Evolutionary conservation across 2,113 vertebrate species (phyloP).

Genomic region (Microcebus tavaratra): DNA sequence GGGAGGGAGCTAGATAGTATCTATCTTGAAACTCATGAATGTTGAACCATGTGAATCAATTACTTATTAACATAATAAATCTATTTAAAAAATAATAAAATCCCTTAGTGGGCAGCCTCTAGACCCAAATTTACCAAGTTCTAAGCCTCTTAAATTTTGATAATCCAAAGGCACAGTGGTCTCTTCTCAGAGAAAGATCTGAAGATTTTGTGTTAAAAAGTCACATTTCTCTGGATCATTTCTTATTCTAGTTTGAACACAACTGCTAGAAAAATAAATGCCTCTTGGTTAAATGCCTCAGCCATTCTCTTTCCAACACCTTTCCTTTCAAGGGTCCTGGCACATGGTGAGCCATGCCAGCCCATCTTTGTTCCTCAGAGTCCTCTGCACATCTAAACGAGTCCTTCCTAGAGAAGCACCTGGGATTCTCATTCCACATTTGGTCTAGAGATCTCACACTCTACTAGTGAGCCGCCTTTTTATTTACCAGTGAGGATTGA

Average conservation of each 20-base stretch:
- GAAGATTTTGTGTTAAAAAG: background rate
- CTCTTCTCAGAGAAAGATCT: background rate
- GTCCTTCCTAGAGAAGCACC: background rate
- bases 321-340: background rate
- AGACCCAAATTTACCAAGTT: background rate
- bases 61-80: background rate
- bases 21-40: background rate
- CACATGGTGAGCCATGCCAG: accelerated
- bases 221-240: background rate
- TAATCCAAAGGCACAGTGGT: background rate
- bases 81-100: background rate
- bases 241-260: background rate
- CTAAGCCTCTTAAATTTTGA: background rate
- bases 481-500: background rate
- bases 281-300: background rate
- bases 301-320: background rate
- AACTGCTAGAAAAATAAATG: background rate
- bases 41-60: background rate
- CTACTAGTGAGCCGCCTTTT: background rate
- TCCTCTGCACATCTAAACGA: background rate
- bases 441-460: background rate
- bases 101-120: background rate
- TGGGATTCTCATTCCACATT: background rate
- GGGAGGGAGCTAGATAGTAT: background rate
- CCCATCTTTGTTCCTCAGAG: background rate